Percentiles rank a stretch among this genome's conserved stretches.
Evolutionary conservation across 1,140 invertebrate species (phyloP).

Genomic region (Drosophila persimilis): DNA sequence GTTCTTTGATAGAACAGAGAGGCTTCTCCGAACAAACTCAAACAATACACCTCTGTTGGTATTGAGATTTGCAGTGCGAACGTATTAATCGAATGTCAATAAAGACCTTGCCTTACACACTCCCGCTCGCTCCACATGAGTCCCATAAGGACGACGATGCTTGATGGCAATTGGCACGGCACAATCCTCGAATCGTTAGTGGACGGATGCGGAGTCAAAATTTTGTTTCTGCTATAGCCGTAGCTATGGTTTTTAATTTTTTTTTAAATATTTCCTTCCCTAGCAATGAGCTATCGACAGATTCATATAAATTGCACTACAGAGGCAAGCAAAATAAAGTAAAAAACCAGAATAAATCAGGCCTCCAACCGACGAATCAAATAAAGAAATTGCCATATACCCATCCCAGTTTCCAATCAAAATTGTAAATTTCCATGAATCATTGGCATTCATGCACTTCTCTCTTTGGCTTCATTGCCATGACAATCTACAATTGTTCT

Average conservation of each 20-base stretch:
- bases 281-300: background rate
- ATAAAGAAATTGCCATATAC: constrained; percentile 17
- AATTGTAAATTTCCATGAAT: constrained; percentile 21
- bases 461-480: background rate
- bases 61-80: constrained; percentile 44
- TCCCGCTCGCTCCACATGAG: background rate
- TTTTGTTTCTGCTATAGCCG: constrained; percentile 36
- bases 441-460: background rate
- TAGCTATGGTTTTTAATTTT: constrained; percentile 47
- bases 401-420: constrained; percentile 22
- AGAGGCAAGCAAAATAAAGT: background rate
- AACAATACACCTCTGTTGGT: constrained; percentile 14
- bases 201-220: constrained; percentile 14
- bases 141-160: constrained; percentile 22
- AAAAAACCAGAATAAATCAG: background rate
- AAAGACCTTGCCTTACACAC: background rate
- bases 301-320: constrained; percentile 17
- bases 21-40: background rate
- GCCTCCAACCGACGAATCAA: background rate
- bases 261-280: constrained; percentile 28
- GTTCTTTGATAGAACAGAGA: no score
- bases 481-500: constrained; percentile 20
- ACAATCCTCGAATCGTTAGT: constrained; percentile 30
- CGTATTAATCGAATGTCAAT: constrained; percentile 27
- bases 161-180: constrained; percentile 26